Evolutionary conservation across 2,888 invertebrate genomes (phyloP), one percentile per base, ranked within the genome.

Genomic region (Athrips mouffetella): DNA sequence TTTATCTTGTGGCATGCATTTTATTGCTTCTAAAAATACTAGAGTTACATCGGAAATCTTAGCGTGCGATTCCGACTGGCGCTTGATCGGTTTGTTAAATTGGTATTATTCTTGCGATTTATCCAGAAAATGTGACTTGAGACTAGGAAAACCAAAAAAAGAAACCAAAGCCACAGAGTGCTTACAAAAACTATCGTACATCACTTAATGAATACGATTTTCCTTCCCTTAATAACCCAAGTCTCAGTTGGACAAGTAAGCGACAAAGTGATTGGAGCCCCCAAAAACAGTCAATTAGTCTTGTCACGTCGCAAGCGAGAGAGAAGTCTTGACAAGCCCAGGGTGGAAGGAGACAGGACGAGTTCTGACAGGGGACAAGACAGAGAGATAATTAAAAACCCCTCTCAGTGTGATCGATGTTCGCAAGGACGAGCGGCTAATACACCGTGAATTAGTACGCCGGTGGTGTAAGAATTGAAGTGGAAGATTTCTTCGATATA

Each of bases 371-470:
- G 45, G 50, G 61, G 56, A 62, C 58, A 55, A 59, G 65, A 62
- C 61, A 58, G 52, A 54, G 60, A 55, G 57, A 51, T 62, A 64
- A 63, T 63, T 67, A 64, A 65, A 67, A 65, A 60, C 56, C 60
- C 52, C 54, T 56, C 27, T 49, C 35, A 50, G 52, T 40, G 44
- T 65, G 65, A 71, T 63, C 59, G 63, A 68, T 65, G 60, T 52
- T 37, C 37, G 37, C 45, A 37, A 1, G n/a, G 45, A 47, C 55
- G 33, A 33, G 11, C 6, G 37, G 31, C 44, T 51, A 49, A 39
- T 45, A 50, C 29, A 37, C 33, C 50, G 39, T 41, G 27, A 27
- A 27, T 41, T 27, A 27, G 27, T 37, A 37, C 37, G 11, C 20
- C 18, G 18, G 18, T 21, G 37, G 20, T 37, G 20, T 18, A 37